Evolutionary conservation across 2,797 vertebrate genomes (phyloP), one percentile per base, ranked within the genome.

Genomic region (Lycodopsis pacificus): DNA sequence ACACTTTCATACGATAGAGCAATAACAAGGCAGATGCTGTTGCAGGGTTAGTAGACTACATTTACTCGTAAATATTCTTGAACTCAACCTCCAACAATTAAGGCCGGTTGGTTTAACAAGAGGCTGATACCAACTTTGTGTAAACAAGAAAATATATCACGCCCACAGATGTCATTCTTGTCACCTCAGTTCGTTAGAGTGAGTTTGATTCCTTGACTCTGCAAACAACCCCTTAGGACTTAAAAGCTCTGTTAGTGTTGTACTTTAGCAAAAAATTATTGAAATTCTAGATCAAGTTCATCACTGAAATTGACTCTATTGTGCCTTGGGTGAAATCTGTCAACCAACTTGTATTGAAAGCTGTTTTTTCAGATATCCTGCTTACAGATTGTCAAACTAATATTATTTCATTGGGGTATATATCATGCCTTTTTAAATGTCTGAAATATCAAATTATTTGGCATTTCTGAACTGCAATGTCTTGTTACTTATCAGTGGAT

Each of bases 1-100:
- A 81, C 59, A 67, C 80, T 87, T 88, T 89, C 78, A 88, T 88
- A 85, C 40, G 9, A 65, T 56, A 57, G 57, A 67, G 68, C 82
- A 81, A 90, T 76, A 85, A 85, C 65, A 86, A 80, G 64, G 68
- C 62, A 38, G 12, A 66, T 46, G 42, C 76, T 73, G 72, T 82
- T 88, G 74, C 73, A 48, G 58, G 46, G 64, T 81, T 80, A 78
- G 51, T 19, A 40, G 46, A 61, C 70, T 73, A 57, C 67, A 73
- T 76, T 83, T 76, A 64, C 12, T 15, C 27, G 32, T 70, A 83
- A 76, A 83, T 84, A 70, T 66, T 64, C 73, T 61, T 78, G 54
- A 81, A 75, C 42, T 80, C 30, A 76, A 64, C 64, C 57, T 63
- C 57, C 57, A 74, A 63, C 73, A 77, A 71, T 79, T 71, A 65